Percentiles rank a stretch among this genome's conserved stretches.
Conservation (phyloP, 1,140 invertebrate genomes). For the Saxidomus purpurata region DNA sequence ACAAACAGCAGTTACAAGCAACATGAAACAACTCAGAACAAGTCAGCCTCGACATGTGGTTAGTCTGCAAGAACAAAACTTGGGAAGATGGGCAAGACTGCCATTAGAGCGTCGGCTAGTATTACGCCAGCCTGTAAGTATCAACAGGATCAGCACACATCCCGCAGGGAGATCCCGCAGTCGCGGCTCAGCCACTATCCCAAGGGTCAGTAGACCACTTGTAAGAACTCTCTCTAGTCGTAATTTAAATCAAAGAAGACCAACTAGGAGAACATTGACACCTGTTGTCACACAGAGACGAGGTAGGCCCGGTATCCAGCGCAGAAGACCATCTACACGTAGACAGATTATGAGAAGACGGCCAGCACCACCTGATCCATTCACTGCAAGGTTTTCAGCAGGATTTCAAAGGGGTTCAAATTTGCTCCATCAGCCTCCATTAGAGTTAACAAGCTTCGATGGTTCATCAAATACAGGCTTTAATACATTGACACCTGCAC, state of each 20-base stretch:
- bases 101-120: background rate
- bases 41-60: background rate
- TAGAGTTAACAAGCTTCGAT: constrained; percentile 52
- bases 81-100: background rate
- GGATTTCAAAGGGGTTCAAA: constrained; percentile 56
- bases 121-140: constrained; percentile 14
- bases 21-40: background rate
- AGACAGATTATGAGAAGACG: background rate
- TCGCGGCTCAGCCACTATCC: background rate
- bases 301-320: background rate
- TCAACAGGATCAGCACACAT: background rate
- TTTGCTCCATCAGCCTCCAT: constrained; percentile 41
- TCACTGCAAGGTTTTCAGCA: constrained; percentile 50
- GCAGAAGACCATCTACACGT: background rate
- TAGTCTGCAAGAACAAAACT: background rate
- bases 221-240: constrained; percentile 27
- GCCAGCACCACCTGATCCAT: constrained; percentile 45
- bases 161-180: background rate
- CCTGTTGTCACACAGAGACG: background rate
- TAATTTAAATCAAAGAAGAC: background rate
- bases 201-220: background rate
- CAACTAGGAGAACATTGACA: background rate
- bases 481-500: background rate
- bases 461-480: background rate
- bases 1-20: background rate